Conservation (phyloP, 1,140 invertebrate species). For the Littorina saxatilis region DNA sequence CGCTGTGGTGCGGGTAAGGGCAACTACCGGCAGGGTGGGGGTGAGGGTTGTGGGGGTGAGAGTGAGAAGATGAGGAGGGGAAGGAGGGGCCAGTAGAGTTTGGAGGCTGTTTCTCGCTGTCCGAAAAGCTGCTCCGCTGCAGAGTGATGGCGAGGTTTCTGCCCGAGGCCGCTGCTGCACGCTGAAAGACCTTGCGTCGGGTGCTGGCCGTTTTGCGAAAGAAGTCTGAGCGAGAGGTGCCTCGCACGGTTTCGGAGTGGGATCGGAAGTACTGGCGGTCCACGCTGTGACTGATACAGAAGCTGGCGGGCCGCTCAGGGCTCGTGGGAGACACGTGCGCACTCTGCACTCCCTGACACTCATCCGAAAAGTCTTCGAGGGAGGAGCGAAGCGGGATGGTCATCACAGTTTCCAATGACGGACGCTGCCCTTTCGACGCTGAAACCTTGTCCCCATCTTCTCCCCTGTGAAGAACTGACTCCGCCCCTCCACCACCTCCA, state of each 20-base stretch:
- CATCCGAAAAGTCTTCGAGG: background rate
- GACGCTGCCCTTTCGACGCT: background rate
- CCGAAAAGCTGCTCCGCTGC: conserved; percentile 7
- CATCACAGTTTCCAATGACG: background rate
- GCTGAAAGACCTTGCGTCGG: conserved; percentile 4
- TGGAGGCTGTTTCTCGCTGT: no score
- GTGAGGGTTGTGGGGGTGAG: background rate
- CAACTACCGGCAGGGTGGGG: no score
- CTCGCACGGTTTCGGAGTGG: background rate
- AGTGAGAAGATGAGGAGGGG: background rate
- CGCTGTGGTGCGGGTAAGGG: no score
- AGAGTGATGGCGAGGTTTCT: background rate
- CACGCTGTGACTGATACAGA: background rate
- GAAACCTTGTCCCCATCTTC: background rate
- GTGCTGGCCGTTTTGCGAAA: conserved; percentile 7
- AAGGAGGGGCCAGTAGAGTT: no score
- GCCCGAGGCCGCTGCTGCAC: background rate
- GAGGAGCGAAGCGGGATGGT: background rate
- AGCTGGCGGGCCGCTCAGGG: background rate
- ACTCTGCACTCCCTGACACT: background rate
- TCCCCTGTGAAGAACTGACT: background rate
- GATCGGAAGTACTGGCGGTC: background rate
- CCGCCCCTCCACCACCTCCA: background rate
- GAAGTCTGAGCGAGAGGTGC: background rate
- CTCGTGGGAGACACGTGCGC: background rate